Evolutionary conservation across 2,888 invertebrate genomes (phyloP).

Genomic region (Synanthedon vespiformis): DNA sequence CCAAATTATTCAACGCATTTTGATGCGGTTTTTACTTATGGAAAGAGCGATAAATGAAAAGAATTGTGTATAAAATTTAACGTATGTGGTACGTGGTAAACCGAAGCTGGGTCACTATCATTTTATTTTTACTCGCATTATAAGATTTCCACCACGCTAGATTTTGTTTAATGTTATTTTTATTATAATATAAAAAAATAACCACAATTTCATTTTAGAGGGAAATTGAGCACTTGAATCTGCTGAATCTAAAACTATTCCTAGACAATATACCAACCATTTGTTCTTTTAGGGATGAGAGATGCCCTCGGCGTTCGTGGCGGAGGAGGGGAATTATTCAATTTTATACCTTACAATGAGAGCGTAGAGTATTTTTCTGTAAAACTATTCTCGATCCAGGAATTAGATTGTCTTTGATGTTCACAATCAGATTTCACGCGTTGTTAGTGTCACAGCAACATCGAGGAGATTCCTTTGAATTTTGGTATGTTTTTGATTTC

Average conservation of each 20-base stretch:
- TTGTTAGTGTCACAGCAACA: constrained; percentile 63
- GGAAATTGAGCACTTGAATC: too few relatives aligned
- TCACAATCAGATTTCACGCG: constrained; percentile 65
- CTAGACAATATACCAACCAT: constrained; percentile 15
- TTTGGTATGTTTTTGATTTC: constrained; percentile 64
- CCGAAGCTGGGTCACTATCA: too few relatives aligned
- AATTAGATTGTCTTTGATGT: constrained; percentile 36
- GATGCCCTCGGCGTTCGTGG: constrained; percentile 15
- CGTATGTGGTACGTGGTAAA: too few relatives aligned
- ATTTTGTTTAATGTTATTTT: too few relatives aligned
- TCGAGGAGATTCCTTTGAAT: constrained; percentile 60
- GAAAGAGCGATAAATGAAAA: too few relatives aligned
- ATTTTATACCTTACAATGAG: constrained; percentile 12
- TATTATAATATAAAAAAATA: too few relatives aligned
- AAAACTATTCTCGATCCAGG: constrained; percentile 7
- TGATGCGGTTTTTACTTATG: too few relatives aligned
- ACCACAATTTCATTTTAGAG: too few relatives aligned
- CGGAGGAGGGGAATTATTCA: constrained; percentile 7
- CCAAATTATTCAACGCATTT: too few relatives aligned
- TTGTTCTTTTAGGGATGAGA: constrained; percentile 16
- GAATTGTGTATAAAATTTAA: too few relatives aligned
- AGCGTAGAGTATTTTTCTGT: constrained; percentile 8
- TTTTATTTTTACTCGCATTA: too few relatives aligned
- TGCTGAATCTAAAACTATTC: constrained; percentile 18
- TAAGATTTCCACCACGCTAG: too few relatives aligned